Conservation (phyloP, 2,888 invertebrate genomes). For the Rugalucina vietnamica region DNA sequence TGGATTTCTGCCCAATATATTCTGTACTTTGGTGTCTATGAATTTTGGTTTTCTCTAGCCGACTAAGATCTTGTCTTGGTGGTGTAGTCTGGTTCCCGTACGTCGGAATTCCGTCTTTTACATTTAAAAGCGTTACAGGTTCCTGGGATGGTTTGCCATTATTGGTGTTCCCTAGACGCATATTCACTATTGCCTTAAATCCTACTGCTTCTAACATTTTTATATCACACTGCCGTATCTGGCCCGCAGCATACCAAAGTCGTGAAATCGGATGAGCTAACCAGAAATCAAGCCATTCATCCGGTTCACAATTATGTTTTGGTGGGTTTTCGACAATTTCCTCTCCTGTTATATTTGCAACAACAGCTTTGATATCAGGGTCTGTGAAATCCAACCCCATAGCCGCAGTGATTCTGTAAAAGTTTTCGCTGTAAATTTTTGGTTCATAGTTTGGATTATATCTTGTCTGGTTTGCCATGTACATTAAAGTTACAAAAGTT, state of each 20-base stretch:
- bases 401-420: constrained; percentile 70
- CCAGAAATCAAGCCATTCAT: constrained; percentile 77
- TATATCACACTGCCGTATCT: constrained; percentile 73
- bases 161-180: constrained; percentile 68
- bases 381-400: constrained; percentile 76
- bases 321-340: constrained; percentile 65
- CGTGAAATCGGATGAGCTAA: constrained; percentile 74
- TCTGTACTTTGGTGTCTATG: constrained; percentile 61
- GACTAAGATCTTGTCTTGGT: constrained; percentile 67
- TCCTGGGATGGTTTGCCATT: constrained; percentile 74
- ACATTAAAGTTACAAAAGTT: constrained; percentile 72
- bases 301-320: constrained; percentile 65
- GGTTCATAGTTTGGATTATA: constrained; percentile 67
- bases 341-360: constrained; percentile 74
- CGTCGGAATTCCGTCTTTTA: constrained; percentile 70
- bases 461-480: constrained; percentile 72
- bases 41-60: constrained; percentile 66
- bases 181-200: constrained; percentile 73
- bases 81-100: constrained; percentile 65
- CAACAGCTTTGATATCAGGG: constrained; percentile 65
- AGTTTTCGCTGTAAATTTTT: constrained; percentile 67
- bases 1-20: constrained; percentile 67
- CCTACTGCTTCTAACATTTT: constrained; percentile 66
- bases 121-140: constrained; percentile 74
- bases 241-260: constrained; percentile 78